Evolutionary conservation across 2,888 invertebrate species (phyloP), one percentile per base, ranked within the genome.

Genomic region (Eristalis intricaria): DNA sequence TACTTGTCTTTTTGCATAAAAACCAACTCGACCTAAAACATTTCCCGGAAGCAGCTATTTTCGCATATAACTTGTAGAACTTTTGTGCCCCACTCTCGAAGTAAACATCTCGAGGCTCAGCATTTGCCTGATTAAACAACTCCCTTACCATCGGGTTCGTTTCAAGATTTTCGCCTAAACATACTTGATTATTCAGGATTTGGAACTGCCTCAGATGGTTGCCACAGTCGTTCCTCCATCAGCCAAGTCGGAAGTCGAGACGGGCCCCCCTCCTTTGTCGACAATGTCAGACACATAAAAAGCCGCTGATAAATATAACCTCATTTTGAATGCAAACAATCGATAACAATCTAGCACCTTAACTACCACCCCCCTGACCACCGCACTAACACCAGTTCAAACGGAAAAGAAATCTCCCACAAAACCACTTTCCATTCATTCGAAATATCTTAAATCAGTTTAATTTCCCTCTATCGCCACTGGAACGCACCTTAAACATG

Each of bases 401-500:
- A 40, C 38, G 3, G 26, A 13, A 22, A 15, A 50, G 26, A 58
- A 58, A 38, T 38, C 38, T 38, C 13, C 38, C 38, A 13, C 38
- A 61, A 35, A 76, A 76, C 60, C 70, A 82, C 82, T 71, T 82
- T 82, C 76, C 76, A 82, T 82, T 81, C 61, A 61, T 26, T 64
- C 38, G 22, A 19, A 76, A 65, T 66, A 82, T 69, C 82, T 71
- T 65, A 82, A 82, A 82, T 82, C 82, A 65, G 82, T 66, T 76
- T 76, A 65, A 82, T 82, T 76, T 60, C 58, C 29, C 76, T 76
- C 65, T 61, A 82, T 65, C 65, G 40, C 76, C 65, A 60, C 66
- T 82, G 65, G 70, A 82, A 76, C 82, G 69, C 82, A 82, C 75
- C 75, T 61, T 60, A 76, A 82, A 70, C 82, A 82, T 82, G 82